Conservation (phyloP, 1,140 invertebrate genomes). For the Solen grandis region DNA sequence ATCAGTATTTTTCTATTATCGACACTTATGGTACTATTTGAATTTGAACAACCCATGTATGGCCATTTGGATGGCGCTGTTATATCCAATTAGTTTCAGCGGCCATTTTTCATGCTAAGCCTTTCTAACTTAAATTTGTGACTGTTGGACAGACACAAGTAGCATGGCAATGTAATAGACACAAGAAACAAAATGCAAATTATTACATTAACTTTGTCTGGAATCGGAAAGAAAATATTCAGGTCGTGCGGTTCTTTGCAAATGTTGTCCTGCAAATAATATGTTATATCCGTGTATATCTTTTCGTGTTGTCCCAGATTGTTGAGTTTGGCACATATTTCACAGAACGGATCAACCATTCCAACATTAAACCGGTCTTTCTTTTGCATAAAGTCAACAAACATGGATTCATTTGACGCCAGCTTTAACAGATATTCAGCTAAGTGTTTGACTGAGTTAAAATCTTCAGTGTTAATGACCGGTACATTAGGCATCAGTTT, state of each 20-base stretch:
- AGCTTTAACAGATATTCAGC: constrained; percentile 12
- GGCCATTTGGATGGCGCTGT: too few relatives aligned
- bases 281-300: constrained; percentile 11
- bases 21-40: too few relatives aligned
- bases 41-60: too few relatives aligned
- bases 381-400: constrained; percentile 5
- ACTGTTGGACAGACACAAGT: too few relatives aligned
- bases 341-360: constrained; percentile 1
- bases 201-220: too few relatives aligned
- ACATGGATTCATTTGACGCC: not conserved
- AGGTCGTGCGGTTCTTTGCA: constrained; percentile 12
- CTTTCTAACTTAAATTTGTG: too few relatives aligned
- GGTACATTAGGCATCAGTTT: constrained; percentile 14
- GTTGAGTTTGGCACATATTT: constrained; percentile 23
- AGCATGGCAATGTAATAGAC: too few relatives aligned
- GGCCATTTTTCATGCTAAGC: too few relatives aligned
- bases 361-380: constrained; percentile 9
- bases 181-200: too few relatives aligned
- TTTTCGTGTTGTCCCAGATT: constrained; percentile 8
- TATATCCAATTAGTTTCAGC: too few relatives aligned
- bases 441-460: constrained; percentile 1
- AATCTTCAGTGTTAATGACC: constrained; percentile 20
- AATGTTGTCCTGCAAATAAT: not conserved
- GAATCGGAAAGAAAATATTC: too few relatives aligned
- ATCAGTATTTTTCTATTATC: too few relatives aligned